Conservation (phyloP, 2,888 invertebrate species). For the Rhagophthalmus giganteus region DNA sequence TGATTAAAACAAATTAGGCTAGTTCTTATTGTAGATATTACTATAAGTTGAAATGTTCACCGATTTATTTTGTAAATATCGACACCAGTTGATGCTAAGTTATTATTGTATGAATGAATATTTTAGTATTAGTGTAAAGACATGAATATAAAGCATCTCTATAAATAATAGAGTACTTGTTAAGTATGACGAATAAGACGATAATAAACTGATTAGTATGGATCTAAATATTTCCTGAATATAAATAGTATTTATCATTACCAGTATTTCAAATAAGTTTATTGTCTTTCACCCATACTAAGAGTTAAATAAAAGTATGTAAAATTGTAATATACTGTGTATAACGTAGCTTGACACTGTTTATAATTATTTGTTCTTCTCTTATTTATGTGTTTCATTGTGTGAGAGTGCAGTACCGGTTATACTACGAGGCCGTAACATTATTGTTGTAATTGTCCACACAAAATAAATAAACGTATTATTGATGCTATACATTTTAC, state of each 20-base stretch:
- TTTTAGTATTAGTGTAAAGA: conserved; percentile 44
- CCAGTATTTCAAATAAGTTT: conserved; percentile 28
- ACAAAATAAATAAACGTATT: conserved; percentile 51
- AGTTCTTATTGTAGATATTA: conserved; percentile 49
- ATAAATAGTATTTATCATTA: conserved; percentile 28
- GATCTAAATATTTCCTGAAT: conserved; percentile 23
- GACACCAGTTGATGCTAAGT: conserved; percentile 46
- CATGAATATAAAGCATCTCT: conserved; percentile 36
- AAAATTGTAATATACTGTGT: conserved; percentile 55
- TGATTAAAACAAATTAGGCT: conserved; percentile 48
- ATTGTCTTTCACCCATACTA: conserved; percentile 42
- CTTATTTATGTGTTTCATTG: conserved; percentile 56
- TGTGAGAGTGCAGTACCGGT: conserved; percentile 50
- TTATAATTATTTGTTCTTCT: conserved; percentile 50
- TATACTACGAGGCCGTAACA: conserved; percentile 54
- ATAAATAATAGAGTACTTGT: conserved; percentile 36
- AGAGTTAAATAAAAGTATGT: conserved; percentile 39
- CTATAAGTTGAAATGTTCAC: conserved; percentile 41
- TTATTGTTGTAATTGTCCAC: conserved; percentile 58
- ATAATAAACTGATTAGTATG: conserved; percentile 25
- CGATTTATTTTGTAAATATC: conserved; percentile 50
- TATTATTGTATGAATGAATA: conserved; percentile 46
- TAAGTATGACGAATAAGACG: conserved; percentile 25
- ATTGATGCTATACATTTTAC: conserved; percentile 33
- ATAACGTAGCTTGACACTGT: conserved; percentile 53